phyloP scores from a whole-genome alignment of 2,888 invertebrate species.

The Aphidius colemani region DNA sequence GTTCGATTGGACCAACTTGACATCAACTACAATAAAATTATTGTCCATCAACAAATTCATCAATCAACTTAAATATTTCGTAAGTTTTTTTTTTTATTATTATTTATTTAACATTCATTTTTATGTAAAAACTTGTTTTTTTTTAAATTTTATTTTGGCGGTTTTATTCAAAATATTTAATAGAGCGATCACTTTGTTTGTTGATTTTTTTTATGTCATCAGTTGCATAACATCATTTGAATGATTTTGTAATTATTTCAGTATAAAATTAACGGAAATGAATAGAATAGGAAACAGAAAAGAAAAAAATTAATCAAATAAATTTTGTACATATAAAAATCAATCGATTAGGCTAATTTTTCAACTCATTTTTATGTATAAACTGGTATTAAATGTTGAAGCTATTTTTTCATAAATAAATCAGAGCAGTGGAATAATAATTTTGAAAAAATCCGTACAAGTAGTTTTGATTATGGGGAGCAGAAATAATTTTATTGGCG shows the following conservation, averaged over 20 bases:
- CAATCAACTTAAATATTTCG: constrained; percentile 2
- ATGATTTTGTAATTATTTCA: no score
- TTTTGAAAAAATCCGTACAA: background rate
- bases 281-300: no score
- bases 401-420: no score
- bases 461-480: background rate
- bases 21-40: background rate
- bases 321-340: no score
- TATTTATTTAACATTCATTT: background rate
- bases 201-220: no score
- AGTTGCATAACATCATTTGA: no score
- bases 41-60: constrained; percentile 7
- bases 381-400: no score
- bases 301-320: constrained; percentile 2
- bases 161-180: background rate
- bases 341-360: no score
- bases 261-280: background rate
- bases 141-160: background rate
- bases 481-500: constrained; percentile 14
- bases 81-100: constrained; percentile 1
- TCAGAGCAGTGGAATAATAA: background rate
- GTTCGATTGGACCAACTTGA: constrained; percentile 26
- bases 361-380: no score
- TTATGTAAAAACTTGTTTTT: background rate
- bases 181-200: background rate